Evolutionary conservation across 1,140 invertebrate genomes (phyloP).

Genomic region (Calycopis cecrops): DNA sequence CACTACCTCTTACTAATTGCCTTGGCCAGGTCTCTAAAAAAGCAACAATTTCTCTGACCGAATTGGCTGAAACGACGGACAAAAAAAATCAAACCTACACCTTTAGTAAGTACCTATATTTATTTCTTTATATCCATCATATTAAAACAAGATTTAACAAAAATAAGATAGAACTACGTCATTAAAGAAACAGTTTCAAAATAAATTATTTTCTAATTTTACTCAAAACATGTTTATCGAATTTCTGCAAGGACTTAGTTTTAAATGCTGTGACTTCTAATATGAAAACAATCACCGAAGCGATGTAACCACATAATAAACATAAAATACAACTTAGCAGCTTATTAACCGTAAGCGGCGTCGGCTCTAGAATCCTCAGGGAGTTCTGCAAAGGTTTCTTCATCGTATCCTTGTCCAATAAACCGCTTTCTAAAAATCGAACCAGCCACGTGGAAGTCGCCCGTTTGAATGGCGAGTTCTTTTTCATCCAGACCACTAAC

Average conservation of each 20-base stretch:
- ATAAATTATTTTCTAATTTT: conserved; percentile 3
- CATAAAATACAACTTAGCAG: conserved; percentile 40
- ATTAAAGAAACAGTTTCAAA: no score
- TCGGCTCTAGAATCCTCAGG: conserved; percentile 33
- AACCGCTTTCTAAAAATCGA: conserved; percentile 43
- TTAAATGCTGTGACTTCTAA: conserved; percentile 31
- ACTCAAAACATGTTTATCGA: background rate
- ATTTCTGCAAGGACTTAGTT: background rate
- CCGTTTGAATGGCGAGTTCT: conserved; percentile 40
- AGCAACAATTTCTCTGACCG: no score
- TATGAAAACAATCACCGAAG: conserved; percentile 36
- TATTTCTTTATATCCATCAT: no score
- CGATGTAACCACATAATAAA: conserved; percentile 34
- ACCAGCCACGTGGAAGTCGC: conserved; percentile 38
- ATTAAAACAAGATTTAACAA: no score
- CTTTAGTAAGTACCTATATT: no score
- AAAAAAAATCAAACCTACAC: no score
- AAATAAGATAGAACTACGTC: background rate
- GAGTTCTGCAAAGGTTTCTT: conserved; percentile 25
- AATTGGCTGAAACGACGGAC: no score
- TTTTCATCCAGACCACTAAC: conserved; percentile 50
- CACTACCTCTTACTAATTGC: no score
- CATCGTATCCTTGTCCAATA: conserved; percentile 37
- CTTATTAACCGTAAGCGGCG: conserved; percentile 38
- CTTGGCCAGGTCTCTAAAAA: no score